A percentile compares a stretch with the other conserved stretches of the same genome.
phyloP scores from a whole-genome alignment of 2,113 vertebrate species.

The Pterocles burchelli region DNA sequence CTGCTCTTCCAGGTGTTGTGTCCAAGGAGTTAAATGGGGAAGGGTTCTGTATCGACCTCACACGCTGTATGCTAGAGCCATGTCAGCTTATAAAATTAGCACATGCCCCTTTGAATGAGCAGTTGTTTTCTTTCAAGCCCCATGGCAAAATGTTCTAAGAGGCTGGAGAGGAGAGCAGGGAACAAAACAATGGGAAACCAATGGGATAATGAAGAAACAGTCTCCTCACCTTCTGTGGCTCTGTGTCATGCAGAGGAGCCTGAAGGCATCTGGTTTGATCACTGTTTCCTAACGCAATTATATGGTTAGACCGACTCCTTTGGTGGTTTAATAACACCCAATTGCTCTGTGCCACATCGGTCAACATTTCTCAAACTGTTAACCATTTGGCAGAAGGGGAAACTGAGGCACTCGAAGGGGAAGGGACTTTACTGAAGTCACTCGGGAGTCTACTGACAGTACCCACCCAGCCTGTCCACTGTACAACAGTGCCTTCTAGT shows the following conservation, averaged over 20 bases:
- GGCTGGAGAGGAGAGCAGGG: neutral
- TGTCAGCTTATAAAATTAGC: slow-evolving; percentile 30
- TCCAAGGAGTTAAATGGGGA: neutral
- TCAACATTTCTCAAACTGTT: neutral
- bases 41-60: neutral
- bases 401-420: slow-evolving; percentile 24
- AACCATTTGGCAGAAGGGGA: neutral
- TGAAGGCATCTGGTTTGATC: neutral
- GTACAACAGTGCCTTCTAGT: slow-evolving; percentile 56
- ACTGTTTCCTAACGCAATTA: neutral
- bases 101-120: neutral
- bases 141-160: neutral
- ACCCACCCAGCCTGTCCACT: neutral
- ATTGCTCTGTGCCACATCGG: accelerated
- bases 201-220: neutral
- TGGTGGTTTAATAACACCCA: neutral
- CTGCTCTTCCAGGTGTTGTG: neutral
- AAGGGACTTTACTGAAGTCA: neutral
- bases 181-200: neutral
- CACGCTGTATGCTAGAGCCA: neutral
- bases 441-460: neutral
- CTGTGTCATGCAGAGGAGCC: neutral
- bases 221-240: neutral
- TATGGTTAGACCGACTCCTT: neutral
- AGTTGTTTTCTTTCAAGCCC: neutral